phyloP scores from a whole-genome alignment of 1,140 invertebrate genomes.

The Cyclina sinensis region DNA sequence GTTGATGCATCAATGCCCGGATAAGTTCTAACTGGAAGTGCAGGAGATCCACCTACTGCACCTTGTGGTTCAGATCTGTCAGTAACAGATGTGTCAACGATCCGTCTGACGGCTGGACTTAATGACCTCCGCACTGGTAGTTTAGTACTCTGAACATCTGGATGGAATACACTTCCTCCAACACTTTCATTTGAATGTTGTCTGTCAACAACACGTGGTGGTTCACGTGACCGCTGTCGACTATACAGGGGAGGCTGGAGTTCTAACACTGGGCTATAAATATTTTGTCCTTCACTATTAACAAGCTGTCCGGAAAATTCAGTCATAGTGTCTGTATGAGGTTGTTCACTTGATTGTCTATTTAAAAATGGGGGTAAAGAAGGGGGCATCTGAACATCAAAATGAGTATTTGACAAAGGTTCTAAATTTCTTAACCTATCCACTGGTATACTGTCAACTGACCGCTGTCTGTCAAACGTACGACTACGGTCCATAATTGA shows the following conservation, averaged over 20 bases:
- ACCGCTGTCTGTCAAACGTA: constrained; percentile 44
- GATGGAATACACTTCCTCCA: constrained; percentile 8
- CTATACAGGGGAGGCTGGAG: constrained; percentile 59
- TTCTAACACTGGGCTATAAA: constrained; percentile 63
- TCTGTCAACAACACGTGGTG: constrained; percentile 37
- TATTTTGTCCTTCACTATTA: constrained; percentile 63
- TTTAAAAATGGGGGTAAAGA: constrained; percentile 57
- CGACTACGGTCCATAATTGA: constrained; percentile 46
- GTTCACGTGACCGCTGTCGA: constrained; percentile 45
- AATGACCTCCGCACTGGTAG: constrained; percentile 48
- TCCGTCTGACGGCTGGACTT: constrained; percentile 43
- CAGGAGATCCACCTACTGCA: constrained; percentile 50
- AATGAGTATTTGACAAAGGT: constrained; percentile 37
- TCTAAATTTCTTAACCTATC: constrained; percentile 48
- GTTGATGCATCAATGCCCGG: neutral
- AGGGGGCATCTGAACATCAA: constrained; percentile 58
- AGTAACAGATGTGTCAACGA: constrained; percentile 1
- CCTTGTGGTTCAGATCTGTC: constrained; percentile 27
- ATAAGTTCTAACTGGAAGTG: constrained; percentile 17
- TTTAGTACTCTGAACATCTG: neutral
- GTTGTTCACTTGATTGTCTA: constrained; percentile 27
- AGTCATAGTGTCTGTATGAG: constrained; percentile 15
- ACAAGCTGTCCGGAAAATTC: constrained; percentile 8
- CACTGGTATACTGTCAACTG: constrained; percentile 59
- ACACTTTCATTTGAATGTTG: constrained; percentile 56